Evolutionary conservation across 2,797 vertebrate species (phyloP).

Genomic region (Rhinogobio ventralis): DNA sequence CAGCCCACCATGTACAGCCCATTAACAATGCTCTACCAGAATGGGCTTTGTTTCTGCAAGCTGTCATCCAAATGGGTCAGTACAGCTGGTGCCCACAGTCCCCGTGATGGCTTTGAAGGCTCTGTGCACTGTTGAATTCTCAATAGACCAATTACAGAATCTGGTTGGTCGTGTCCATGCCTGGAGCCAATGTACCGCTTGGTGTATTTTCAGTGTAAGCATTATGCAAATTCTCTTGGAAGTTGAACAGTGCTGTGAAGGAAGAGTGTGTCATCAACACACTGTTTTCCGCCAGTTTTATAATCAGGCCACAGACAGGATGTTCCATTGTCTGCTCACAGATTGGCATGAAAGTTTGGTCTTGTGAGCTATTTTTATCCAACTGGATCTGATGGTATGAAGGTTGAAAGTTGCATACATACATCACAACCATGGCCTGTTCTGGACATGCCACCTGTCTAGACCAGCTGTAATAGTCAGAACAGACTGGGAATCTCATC

Average conservation of each 20-base stretch:
- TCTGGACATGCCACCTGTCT: not conserved
- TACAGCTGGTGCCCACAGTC: slow-evolving; percentile 15
- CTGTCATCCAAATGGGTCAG: slow-evolving; percentile 35
- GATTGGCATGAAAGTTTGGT: not conserved
- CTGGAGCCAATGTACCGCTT: not conserved
- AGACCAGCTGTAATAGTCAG: not conserved
- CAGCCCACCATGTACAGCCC: slow-evolving; percentile 3
- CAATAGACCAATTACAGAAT: slow-evolving; percentile 33
- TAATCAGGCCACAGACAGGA: not conserved
- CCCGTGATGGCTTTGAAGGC: slow-evolving; percentile 8
- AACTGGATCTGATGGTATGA: not conserved
- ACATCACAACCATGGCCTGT: not conserved
- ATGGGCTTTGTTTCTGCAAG: slow-evolving; percentile 18
- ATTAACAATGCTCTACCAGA: slow-evolving; percentile 31
- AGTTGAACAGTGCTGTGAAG: not conserved
- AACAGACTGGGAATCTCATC: not conserved
- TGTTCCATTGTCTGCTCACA: not conserved
- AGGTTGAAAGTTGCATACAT: not conserved
- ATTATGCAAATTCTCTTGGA: slow-evolving; percentile 11
- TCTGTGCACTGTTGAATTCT: slow-evolving; percentile 11
- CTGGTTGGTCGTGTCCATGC: not conserved
- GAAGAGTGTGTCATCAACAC: not conserved
- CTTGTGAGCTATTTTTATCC: not conserved
- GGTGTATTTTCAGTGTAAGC: slow-evolving; percentile 14
- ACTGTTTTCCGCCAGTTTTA: not conserved